A percentile compares a stretch with the other conserved stretches of the same genome.
Evolutionary conservation across 2,113 vertebrate genomes (phyloP).

Genomic region (Sylvia atricapilla): DNA sequence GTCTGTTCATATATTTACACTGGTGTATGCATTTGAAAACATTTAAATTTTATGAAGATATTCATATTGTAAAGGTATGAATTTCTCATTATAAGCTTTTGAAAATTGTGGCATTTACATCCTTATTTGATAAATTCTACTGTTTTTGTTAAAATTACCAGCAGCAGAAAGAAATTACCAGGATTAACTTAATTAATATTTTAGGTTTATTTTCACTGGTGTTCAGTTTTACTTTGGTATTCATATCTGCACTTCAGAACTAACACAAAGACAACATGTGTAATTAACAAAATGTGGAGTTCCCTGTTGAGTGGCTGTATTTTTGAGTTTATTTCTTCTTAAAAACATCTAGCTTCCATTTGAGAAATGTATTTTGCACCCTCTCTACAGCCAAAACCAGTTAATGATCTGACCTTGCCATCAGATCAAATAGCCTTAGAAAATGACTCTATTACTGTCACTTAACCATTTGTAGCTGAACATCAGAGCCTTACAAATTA

Average conservation of each 20-base stretch:
- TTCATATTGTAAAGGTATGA: neutral
- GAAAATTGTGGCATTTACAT: neutral
- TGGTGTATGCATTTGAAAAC: neutral
- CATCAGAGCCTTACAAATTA: slow-evolving; percentile 73
- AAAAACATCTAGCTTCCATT: neutral
- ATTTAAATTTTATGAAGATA: neutral
- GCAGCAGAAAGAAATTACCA: neutral
- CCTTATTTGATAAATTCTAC: neutral
- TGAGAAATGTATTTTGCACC: slow-evolving; percentile 32
- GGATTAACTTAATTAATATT: neutral
- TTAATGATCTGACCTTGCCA: slow-evolving; percentile 56
- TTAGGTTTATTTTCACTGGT: neutral
- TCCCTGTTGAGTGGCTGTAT: neutral
- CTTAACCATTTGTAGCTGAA: slow-evolving; percentile 67
- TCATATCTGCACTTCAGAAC: neutral
- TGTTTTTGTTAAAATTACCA: neutral
- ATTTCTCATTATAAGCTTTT: neutral
- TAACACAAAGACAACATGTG: neutral
- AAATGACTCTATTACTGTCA: slow-evolving; percentile 67
- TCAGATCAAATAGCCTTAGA: slow-evolving; percentile 51
- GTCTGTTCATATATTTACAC: neutral
- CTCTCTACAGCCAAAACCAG: slow-evolving; percentile 32
- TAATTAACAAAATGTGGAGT: neutral
- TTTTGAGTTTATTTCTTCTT: slow-evolving; percentile 19
- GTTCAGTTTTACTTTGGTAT: neutral